These are phyloP conservation scores for Camponotus vicinus DNA, from an alignment of 1,140 invertebrate species.

Conservation along the genomic window DNA sequence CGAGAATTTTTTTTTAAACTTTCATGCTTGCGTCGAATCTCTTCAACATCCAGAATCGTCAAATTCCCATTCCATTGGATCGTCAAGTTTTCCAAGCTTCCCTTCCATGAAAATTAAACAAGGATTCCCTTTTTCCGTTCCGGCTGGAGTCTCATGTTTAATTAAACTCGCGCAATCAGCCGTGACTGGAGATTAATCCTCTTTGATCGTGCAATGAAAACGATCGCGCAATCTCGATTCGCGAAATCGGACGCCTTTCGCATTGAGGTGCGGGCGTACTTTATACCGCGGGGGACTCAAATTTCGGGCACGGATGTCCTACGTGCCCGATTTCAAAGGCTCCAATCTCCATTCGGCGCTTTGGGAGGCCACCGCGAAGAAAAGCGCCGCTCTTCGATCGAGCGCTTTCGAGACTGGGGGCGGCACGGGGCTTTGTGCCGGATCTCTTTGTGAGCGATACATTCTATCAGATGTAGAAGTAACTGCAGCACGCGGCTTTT, in stretches of 20 bases:
- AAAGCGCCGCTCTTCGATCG: constrained; percentile 41
- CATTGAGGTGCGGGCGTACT: constrained; percentile 1
- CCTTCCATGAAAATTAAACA: neutral
- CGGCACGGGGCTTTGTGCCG: constrained; percentile 38
- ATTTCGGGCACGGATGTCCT: constrained; percentile 42
- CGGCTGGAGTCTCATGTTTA: neutral
- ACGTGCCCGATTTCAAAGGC: constrained; percentile 56
- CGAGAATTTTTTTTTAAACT: neutral
- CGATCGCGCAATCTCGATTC: constrained; percentile 19
- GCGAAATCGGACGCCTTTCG: constrained; percentile 30
- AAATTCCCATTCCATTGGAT: neutral
- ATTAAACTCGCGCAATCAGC: constrained; percentile 15
- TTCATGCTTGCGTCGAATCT: too few species aligned
- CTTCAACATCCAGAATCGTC: neutral
- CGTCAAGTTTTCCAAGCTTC: neutral
- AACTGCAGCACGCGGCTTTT: constrained; percentile 31
- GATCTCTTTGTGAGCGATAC: constrained; percentile 54
- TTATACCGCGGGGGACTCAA: constrained; percentile 44
- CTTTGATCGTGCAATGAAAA: constrained; percentile 14
- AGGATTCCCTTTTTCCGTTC: neutral
- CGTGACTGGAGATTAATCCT: constrained; percentile 5
- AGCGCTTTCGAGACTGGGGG: constrained; percentile 21
- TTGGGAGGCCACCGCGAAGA: constrained; percentile 35
- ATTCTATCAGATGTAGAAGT: constrained; percentile 53
- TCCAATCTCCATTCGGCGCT: constrained; percentile 62